Conservation (phyloP, 2,888 invertebrate genomes). For the Cyclophora punctaria region DNA sequence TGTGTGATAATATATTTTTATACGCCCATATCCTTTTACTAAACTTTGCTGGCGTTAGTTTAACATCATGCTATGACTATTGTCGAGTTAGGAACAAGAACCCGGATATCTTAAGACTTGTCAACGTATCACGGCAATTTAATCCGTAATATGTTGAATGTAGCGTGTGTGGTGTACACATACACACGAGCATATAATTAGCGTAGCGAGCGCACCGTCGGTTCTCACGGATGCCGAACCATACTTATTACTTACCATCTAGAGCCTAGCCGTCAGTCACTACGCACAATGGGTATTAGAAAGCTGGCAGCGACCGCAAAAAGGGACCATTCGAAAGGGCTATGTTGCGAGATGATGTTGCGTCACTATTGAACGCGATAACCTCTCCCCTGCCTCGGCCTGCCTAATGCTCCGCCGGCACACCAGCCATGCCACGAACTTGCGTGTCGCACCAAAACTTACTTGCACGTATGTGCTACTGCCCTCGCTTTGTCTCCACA, state of each 20-base stretch:
- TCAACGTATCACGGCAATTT: slow-evolving; percentile 1
- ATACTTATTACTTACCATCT: slow-evolving; percentile 46
- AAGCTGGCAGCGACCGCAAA: slow-evolving; percentile 68
- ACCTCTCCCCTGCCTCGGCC: slow-evolving; percentile 27
- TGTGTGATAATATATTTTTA: too few relatives aligned
- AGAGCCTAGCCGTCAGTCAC: slow-evolving; percentile 35
- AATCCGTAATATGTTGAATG: slow-evolving; percentile 4
- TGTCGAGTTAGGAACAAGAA: neutral
- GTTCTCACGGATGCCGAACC: slow-evolving; percentile 65
- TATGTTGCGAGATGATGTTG: slow-evolving; percentile 59
- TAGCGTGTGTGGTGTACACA: slow-evolving; percentile 15
- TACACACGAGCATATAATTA: slow-evolving; percentile 38
- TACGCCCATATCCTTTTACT: too few relatives aligned
- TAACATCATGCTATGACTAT: neutral
- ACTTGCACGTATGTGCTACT: slow-evolving; percentile 43
- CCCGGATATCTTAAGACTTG: too few relatives aligned
- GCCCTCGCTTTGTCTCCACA: slow-evolving; percentile 48
- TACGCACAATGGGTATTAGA: slow-evolving; percentile 68
- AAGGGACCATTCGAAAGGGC: slow-evolving; percentile 68
- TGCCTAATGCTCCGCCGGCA: slow-evolving; percentile 22
- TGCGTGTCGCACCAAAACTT: slow-evolving; percentile 35
- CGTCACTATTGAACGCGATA: slow-evolving; percentile 56
- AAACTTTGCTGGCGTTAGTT: too few relatives aligned
- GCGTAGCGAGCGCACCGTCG: slow-evolving; percentile 31
- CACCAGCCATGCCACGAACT: slow-evolving; percentile 26